phyloP scores from a whole-genome alignment of 2,888 invertebrate species.

The Patella depressa region DNA sequence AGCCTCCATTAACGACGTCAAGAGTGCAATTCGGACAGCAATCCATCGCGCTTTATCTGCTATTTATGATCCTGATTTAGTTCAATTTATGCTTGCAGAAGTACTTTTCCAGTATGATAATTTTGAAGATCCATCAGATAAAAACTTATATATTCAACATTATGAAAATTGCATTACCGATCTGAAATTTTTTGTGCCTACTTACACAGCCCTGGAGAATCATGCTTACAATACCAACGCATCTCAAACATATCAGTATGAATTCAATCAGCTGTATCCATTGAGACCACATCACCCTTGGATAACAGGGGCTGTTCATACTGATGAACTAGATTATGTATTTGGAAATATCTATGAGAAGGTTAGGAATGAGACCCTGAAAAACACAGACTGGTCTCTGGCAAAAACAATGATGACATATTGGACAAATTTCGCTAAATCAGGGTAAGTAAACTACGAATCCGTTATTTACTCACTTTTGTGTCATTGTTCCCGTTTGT shows the following conservation, averaged over 20 bases:
- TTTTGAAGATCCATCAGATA: not conserved
- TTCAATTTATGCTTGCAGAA: not conserved
- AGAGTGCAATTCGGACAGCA: too few relatives aligned
- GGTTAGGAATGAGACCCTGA: not conserved
- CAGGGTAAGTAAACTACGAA: slow-evolving; percentile 78
- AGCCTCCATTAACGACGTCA: too few relatives aligned
- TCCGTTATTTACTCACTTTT: not conserved
- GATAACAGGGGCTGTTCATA: not conserved
- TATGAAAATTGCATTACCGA: not conserved
- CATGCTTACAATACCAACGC: not conserved
- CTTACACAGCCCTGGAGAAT: not conserved
- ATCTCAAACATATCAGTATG: not conserved
- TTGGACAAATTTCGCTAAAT: slow-evolving; percentile 95
- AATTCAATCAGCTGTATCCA: not conserved
- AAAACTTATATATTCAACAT: not conserved
- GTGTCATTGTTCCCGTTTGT: too few relatives aligned
- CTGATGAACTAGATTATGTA: not conserved
- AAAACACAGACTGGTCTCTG: slow-evolving; percentile 75
- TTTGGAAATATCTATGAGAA: slow-evolving; percentile 2
- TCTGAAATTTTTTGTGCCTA: not conserved
- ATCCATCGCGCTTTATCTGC: too few relatives aligned
- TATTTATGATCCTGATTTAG: not conserved
- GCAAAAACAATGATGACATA: slow-evolving; percentile 90
- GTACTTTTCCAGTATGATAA: not conserved
- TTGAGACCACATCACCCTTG: not conserved